phyloP scores from a whole-genome alignment of 2,888 invertebrate species.

The Latheticus oryzae region DNA sequence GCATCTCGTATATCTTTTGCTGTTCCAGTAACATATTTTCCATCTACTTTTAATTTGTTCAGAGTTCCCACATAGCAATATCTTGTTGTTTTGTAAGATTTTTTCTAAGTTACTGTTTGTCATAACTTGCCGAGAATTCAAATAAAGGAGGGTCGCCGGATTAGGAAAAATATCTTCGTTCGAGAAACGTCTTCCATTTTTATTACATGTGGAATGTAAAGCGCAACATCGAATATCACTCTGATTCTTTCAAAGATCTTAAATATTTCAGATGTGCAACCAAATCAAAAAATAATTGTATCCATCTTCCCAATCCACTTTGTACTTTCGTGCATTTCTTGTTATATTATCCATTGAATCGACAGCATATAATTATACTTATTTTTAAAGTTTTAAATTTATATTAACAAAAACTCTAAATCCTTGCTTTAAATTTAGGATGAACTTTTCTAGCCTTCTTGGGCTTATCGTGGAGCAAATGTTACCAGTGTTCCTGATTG shows the following conservation, averaged over 20 bases:
- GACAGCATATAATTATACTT: too few relatives aligned
- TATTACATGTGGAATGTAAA: slow-evolving; percentile 26
- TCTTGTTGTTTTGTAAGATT: slow-evolving; percentile 31
- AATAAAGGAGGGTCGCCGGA: slow-evolving; percentile 29
- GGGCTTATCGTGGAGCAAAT: neutral
- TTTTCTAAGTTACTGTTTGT: slow-evolving; percentile 32
- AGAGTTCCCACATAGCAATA: slow-evolving; percentile 24
- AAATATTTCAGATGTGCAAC: too few relatives aligned
- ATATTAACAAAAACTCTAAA: slow-evolving; percentile 9
- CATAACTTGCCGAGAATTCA: slow-evolving; percentile 32
- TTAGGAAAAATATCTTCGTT: slow-evolving; percentile 32
- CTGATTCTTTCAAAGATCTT: slow-evolving; percentile 4
- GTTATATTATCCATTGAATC: too few relatives aligned
- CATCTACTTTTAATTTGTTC: slow-evolving; percentile 32
- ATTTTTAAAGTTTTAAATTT: too few relatives aligned
- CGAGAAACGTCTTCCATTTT: slow-evolving; percentile 31
- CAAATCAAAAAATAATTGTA: too few relatives aligned
- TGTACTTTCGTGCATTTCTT: too few relatives aligned
- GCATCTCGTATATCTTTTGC: slow-evolving; percentile 32
- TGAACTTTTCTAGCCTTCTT: neutral
- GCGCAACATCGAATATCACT: slow-evolving; percentile 15
- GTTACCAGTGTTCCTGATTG: slow-evolving; percentile 33
- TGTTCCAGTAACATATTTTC: slow-evolving; percentile 31
- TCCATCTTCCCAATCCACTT: too few relatives aligned
- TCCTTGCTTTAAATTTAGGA: slow-evolving; percentile 1